Evolutionary conservation across 2,797 vertebrate genomes (phyloP), one percentile per base, ranked within the genome.

Genomic region (Labeo calbasu): DNA sequence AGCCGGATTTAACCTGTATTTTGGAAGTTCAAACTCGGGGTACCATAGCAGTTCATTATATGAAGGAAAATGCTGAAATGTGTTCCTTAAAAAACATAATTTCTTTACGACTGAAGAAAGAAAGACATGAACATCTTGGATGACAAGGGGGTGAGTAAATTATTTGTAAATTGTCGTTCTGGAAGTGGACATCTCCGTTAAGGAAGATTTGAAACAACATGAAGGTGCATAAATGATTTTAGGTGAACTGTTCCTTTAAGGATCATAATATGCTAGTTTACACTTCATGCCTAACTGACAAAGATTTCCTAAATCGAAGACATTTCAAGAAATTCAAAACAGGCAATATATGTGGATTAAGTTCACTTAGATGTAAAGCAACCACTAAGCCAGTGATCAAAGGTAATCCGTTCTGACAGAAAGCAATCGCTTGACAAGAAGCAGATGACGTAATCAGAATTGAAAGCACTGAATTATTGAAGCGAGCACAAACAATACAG

Each of bases 401-500:
- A 77, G 69, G 15, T 82, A 65, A 86, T 86, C 25, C 17, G 40
- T 51, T 55, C 55, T 36, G 82, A 70, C 73, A 69, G 25, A 70
- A 83, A 70, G 40, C 59, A 82, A 82, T 76, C 81, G 32, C 66
- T 57, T 51, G 73, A 70, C 73, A 23, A 68, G 51, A 23, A 70
- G 23, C 23, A 59, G 51, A 46, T 69, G 51, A 70, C n/a, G 51
- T 48, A 77, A 77, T 59, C 3, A 19, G 25, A 77, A 84, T 53
- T 79, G 53, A 84, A 79, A 84, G 40, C 23, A 32, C 81, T 25
- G 77, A 77, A 76, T 79, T 76, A 86, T 69, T 53, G 70, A 53
- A n/a, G 48, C 13, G 48, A 66, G 53, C 32, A 14, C 46, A 70
- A 79, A 70, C 82, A 71, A 79, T 36, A 63, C 25, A 28, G 23